These are phyloP conservation scores for Coregonus ussuriensis DNA, from an alignment of 2,797 vertebrate genomes.

Conservation along the genomic window DNA sequence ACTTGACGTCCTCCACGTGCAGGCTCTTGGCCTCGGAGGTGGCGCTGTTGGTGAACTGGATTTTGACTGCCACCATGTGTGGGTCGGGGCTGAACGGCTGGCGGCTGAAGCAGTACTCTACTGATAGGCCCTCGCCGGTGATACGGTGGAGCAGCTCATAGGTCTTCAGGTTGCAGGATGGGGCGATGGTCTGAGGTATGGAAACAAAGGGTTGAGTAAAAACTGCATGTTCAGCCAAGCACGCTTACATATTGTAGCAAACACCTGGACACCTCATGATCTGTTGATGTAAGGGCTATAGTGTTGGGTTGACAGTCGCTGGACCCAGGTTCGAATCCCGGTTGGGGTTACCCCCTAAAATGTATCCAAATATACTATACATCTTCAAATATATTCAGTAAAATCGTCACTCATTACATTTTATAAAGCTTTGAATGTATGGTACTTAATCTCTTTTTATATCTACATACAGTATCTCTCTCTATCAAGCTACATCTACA, in stretches of 20 bases:
- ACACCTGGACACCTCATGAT: no score
- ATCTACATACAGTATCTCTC: no score
- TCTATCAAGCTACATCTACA: no score
- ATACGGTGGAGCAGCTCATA: slow-evolving; percentile 94
- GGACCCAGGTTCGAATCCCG: background rate
- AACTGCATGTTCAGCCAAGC: no score
- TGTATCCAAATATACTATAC: no score
- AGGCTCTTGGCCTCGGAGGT: slow-evolving; percentile 84
- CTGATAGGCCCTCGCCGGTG: slow-evolving; percentile 89
- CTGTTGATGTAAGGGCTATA: background rate
- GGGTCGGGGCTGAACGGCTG: slow-evolving; percentile 85
- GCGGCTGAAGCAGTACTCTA: slow-evolving; percentile 93
- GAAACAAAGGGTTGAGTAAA: background rate
- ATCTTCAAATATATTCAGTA: no score
- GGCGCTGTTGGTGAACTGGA: slow-evolving; percentile 93
- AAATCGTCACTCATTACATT: no score
- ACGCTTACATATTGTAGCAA: no score
- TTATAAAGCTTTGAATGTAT: no score
- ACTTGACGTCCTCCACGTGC: slow-evolving; percentile 84
- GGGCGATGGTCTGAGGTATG: slow-evolving; percentile 79
- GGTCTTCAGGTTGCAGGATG: slow-evolving; percentile 73
- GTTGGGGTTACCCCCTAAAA: no score
- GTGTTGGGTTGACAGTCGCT: background rate
- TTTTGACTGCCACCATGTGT: slow-evolving; percentile 92
- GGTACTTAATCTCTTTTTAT: no score